phyloP scores from a whole-genome alignment of 2,113 vertebrate species.

The Cyprinodon tularosa region DNA sequence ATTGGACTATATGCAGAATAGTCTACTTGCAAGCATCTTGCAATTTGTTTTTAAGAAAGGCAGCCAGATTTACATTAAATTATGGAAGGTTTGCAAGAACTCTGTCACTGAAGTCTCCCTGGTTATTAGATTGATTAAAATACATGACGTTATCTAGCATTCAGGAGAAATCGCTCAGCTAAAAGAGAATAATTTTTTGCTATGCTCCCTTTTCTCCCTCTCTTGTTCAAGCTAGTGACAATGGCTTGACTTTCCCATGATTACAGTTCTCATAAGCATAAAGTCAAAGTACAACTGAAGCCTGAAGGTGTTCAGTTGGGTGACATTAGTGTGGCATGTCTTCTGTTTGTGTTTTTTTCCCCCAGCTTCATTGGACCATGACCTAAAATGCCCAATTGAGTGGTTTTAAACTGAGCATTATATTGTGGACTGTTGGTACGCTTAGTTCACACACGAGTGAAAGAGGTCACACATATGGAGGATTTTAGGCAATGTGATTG shows the following conservation, averaged over 20 bases:
- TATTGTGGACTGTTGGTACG: slow-evolving; percentile 6
- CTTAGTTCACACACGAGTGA: slow-evolving; percentile 8
- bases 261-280: background rate
- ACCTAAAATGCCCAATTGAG: slow-evolving; percentile 17
- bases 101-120: background rate
- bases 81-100: background rate
- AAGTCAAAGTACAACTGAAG: slow-evolving; percentile 19
- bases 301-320: slow-evolving; percentile 7
- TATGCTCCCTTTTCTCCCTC: background rate
- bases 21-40: too few species aligned
- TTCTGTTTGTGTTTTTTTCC: slow-evolving; percentile 16
- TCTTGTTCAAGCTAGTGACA: background rate
- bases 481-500: background rate
- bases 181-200: background rate
- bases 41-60: too few species aligned
- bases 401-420: slow-evolving; percentile 7
- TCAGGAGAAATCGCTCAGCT: background rate
- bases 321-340: slow-evolving; percentile 4
- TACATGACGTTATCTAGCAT: background rate
- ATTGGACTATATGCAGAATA: too few species aligned
- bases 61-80: too few species aligned
- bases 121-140: background rate
- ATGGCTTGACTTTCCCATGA: background rate
- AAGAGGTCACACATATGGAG: slow-evolving; percentile 3
- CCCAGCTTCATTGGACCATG: slow-evolving; percentile 19